Base-by-base conservation (phyloP, 1,140 invertebrate genomes). In the Pseudomyrmex cubaensis region DNA sequence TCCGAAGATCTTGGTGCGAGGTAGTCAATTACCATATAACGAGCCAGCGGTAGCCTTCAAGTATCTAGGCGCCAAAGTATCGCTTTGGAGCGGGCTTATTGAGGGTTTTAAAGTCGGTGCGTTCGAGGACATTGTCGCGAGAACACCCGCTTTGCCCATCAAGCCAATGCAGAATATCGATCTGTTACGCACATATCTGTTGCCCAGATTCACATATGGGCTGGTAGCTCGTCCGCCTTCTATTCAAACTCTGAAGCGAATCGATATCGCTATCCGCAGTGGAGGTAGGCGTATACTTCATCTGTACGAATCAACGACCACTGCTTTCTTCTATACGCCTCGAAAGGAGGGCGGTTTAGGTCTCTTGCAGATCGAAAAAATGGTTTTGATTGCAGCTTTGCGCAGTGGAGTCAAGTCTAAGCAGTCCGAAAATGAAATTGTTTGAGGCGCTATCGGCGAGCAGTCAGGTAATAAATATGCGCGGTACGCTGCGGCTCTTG, bases 131-230 rank as follows among this genome's bases (percentile, higher is more conserved):
- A 10, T 59, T 5, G 17, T 59, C 0, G 13, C 4, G 0, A 17
- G 1, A 15, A 22, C 67, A 0, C 0, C 7, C 0, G n/a, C 0
- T 1, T 8, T 78, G 3, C 25, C 50, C 1, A 13, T 78, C 0
- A 67, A 78, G 5, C 54, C 75, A 13, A 35, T 57, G 22, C 63
- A 67, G 25, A 78, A 78, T 2, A 3, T 78, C 0, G 57, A 67
- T 0, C 35, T 78, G 4, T 5, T 78, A 0, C 15, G 52, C 0
- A 67, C 35, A n/a, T 59, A 67, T 8, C 2, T 78, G 1, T 7
- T 78, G 9, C 64, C 64, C 0, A 59, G 50, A 4, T 50, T 56
- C n/a, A 78, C 57, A 2, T 17, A 78, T 8, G 22, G 48, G 2
- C 15, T 78, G 1, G 15, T 63, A 0, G 17, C 12, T 3, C 13